Percentiles rank a stretch among this genome's conserved stretches.
These are phyloP conservation scores for Spodoptera litura DNA, from an alignment of 1,140 invertebrate genomes.

Conservation along the genomic window DNA sequence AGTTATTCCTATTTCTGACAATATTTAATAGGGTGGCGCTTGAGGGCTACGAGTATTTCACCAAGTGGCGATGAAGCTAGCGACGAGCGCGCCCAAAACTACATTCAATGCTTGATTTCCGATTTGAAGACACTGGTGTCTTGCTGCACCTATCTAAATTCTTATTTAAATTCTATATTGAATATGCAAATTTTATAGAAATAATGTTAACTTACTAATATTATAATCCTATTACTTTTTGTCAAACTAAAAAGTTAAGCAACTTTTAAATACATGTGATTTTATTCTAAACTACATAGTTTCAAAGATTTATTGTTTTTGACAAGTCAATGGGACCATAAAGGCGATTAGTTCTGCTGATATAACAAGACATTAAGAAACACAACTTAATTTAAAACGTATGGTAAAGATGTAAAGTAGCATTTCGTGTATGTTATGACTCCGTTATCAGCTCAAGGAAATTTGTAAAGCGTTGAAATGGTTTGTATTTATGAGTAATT, in stretches of 20 bases:
- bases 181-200: too few species aligned
- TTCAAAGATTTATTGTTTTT: conserved; percentile 19
- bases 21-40: too few species aligned
- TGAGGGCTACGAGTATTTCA: too few species aligned
- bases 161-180: too few species aligned
- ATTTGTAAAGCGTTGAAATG: conserved; percentile 8
- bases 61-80: too few species aligned
- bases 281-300: not conserved
- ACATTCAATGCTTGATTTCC: too few species aligned
- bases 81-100: too few species aligned
- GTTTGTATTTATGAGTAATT: conserved; percentile 19
- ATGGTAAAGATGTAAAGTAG: not conserved
- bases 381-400: not conserved
- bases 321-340: conserved; percentile 33
- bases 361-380: not conserved
- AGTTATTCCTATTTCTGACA: too few species aligned
- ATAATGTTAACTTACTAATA: too few species aligned
- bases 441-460: conserved; percentile 14
- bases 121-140: too few species aligned
- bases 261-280: not conserved
- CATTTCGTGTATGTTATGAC: not conserved
- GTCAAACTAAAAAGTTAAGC: not conserved
- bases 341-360: conserved; percentile 32
- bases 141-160: too few species aligned
- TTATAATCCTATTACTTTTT: too few species aligned